These are phyloP conservation scores for Chouioia cunea DNA, from an alignment of 2,888 invertebrate genomes.

Conservation along the genomic window DNA sequence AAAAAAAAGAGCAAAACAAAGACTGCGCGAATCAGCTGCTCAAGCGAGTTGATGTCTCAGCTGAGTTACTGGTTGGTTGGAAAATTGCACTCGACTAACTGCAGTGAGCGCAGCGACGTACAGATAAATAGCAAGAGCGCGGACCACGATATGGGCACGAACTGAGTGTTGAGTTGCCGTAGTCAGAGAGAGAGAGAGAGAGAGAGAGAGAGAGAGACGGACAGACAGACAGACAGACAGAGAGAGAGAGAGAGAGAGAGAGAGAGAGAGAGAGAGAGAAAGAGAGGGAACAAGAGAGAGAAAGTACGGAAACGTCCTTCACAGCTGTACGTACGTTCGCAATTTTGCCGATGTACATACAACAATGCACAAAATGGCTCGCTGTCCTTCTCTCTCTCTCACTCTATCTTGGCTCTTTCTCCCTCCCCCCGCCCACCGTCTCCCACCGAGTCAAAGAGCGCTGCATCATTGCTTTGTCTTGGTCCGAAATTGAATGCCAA, in stretches of 20 bases:
- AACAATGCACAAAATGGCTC: slow-evolving; percentile 67
- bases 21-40: slow-evolving; percentile 23
- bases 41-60: slow-evolving; percentile 15
- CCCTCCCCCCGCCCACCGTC: too few species aligned
- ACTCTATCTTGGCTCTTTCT: too few species aligned
- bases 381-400: slow-evolving; percentile 2
- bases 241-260: background rate
- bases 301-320: slow-evolving; percentile 29
- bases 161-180: too few species aligned
- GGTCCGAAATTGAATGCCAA: too few species aligned
- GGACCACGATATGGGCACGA: too few species aligned
- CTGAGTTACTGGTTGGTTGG: slow-evolving; percentile 25
- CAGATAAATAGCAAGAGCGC: too few species aligned
- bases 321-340: slow-evolving; percentile 65
- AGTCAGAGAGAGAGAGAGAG: too few species aligned
- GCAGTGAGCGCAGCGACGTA: slow-evolving; percentile 8
- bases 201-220: too few species aligned
- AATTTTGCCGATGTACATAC: slow-evolving; percentile 43
- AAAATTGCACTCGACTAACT: slow-evolving; percentile 39
- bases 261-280: slow-evolving; percentile 1
- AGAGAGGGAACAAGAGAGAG: background rate
- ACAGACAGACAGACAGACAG: too few species aligned
- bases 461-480: too few species aligned
- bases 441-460: too few species aligned
- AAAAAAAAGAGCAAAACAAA: background rate